phyloP scores from a whole-genome alignment of 2,888 invertebrate species.

The Cerastoderma edule region DNA sequence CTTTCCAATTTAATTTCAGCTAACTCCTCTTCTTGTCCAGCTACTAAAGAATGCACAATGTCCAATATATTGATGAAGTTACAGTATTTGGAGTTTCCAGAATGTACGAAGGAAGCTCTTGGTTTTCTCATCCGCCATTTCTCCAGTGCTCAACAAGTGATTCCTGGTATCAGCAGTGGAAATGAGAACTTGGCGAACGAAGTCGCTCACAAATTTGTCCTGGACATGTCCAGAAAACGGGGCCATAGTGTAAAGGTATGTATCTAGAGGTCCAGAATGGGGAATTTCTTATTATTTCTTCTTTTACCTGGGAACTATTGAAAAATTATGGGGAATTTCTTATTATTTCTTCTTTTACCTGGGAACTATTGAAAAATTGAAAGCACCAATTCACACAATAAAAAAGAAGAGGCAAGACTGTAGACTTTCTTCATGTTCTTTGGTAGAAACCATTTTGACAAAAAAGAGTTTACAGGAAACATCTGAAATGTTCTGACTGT shows the following conservation, averaged over 20 bases:
- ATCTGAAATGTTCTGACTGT: no score
- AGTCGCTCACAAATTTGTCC: constrained; percentile 75
- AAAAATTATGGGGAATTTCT: background rate
- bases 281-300: background rate
- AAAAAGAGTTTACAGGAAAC: no score
- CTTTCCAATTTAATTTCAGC: no score
- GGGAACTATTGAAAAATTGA: background rate
- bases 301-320: background rate
- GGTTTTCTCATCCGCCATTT: constrained; percentile 67
- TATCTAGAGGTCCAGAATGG: background rate
- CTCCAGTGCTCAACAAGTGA: constrained; percentile 60
- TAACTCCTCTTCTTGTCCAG: no score
- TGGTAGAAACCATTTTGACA: no score
- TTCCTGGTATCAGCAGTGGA: constrained; percentile 70
- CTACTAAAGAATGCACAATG: constrained; percentile 24
- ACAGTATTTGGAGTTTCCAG: constrained; percentile 75
- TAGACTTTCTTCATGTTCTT: background rate
- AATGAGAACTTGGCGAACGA: constrained; percentile 70
- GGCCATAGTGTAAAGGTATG: constrained; percentile 36
- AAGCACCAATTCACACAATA: background rate
- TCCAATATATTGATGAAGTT: constrained; percentile 44
- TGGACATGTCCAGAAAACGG: constrained; percentile 61
- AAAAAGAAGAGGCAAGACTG: background rate
- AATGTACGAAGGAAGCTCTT: constrained; percentile 74
- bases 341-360: background rate